phyloP scores from a whole-genome alignment of 2,888 invertebrate genomes.

The Brachypterus glaber region DNA sequence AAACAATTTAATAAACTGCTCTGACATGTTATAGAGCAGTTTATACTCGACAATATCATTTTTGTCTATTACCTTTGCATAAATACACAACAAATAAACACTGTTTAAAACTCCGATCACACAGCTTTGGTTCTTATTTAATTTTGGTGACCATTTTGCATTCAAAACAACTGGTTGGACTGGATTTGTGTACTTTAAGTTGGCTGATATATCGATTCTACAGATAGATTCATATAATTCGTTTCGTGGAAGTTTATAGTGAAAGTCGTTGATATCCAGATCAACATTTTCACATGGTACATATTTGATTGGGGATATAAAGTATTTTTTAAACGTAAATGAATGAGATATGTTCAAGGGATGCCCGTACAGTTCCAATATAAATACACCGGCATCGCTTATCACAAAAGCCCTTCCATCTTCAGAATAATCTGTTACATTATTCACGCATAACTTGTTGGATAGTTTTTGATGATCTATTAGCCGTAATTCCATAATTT shows the following conservation, averaged over 20 bases:
- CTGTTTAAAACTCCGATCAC: slow-evolving; percentile 30
- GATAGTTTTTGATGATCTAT: slow-evolving; percentile 28
- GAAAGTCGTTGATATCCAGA: slow-evolving; percentile 27
- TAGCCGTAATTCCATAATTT: slow-evolving; percentile 26
- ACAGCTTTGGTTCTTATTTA: slow-evolving; percentile 27
- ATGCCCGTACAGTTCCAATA: slow-evolving; percentile 28
- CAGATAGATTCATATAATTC: slow-evolving; percentile 29
- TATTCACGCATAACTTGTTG: slow-evolving; percentile 24
- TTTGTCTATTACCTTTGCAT: slow-evolving; percentile 25
- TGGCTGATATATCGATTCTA: slow-evolving; percentile 27
- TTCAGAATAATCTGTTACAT: slow-evolving; percentile 30
- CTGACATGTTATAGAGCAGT: slow-evolving; percentile 28
- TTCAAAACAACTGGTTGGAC: slow-evolving; percentile 21
- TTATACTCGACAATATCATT: slow-evolving; percentile 26
- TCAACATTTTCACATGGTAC: slow-evolving; percentile 27
- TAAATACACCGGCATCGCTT: slow-evolving; percentile 29
- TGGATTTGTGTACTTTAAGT: slow-evolving; percentile 21
- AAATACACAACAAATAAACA: slow-evolving; percentile 31
- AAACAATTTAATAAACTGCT: slow-evolving; percentile 26
- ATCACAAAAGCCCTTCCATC: slow-evolving; percentile 31
- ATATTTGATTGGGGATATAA: slow-evolving; percentile 23
- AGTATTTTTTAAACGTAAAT: slow-evolving; percentile 28
- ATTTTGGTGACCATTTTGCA: slow-evolving; percentile 32
- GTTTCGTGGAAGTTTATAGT: slow-evolving; percentile 23
- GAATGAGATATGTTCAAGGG: slow-evolving; percentile 24